Conservation (phyloP, 2,888 invertebrate species). For the Dicyrtomina minuta region DNA sequence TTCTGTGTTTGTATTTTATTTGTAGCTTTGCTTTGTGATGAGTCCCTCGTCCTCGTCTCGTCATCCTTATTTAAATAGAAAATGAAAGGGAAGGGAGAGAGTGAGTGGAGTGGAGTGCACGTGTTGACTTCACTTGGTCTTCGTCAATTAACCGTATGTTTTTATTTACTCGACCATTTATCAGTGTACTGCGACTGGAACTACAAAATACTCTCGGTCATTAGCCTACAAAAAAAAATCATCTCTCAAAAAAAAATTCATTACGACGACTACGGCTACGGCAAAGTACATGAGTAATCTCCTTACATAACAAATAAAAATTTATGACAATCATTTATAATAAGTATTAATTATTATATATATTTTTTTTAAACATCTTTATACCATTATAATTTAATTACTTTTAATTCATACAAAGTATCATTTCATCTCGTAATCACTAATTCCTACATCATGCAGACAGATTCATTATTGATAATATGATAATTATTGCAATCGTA, state of each 20-base stretch:
- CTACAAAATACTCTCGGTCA: slow-evolving; percentile 11
- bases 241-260: background rate
- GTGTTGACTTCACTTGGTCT: slow-evolving; percentile 13
- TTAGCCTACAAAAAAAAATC: slow-evolving; percentile 10
- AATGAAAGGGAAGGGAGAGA: background rate
- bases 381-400: no score
- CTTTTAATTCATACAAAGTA: no score
- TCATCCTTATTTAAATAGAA: background rate
- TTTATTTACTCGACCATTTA: slow-evolving; percentile 25
- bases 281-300: background rate
- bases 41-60: no score
- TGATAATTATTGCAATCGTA: no score
- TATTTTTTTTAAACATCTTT: background rate
- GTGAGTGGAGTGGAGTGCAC: background rate
- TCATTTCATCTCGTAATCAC: no score
- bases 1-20: no score
- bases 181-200: slow-evolving; percentile 10
- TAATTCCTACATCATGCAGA: no score
- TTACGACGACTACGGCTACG: background rate
- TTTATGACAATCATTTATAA: background rate
- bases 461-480: no score
- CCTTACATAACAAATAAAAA: background rate
- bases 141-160: slow-evolving; percentile 16
- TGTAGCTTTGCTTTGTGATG: no score
- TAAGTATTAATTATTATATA: background rate